Conservation (phyloP, 2,113 vertebrate genomes). For the Pampusana beccarii region DNA sequence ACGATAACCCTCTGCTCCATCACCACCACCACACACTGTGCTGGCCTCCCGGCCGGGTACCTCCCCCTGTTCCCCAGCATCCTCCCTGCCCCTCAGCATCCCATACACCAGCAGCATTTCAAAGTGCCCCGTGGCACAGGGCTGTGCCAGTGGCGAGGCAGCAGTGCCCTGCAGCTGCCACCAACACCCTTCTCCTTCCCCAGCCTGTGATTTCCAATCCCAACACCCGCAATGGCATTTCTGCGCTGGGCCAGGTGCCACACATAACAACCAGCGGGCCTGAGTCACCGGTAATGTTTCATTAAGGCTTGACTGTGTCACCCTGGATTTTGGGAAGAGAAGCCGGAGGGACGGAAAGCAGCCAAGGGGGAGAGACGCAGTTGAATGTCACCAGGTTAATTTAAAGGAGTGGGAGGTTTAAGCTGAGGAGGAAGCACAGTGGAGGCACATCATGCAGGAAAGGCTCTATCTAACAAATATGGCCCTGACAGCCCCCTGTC, state of each 20-base stretch:
- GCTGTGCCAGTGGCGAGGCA: neutral
- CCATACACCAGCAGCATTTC: neutral
- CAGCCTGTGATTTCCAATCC: neutral
- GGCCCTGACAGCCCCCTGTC: fast-evolving
- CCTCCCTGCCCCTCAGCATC: neutral
- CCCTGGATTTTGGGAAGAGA: neutral
- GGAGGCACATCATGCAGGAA: neutral
- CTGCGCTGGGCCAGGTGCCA: neutral
- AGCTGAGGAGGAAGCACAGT: neutral
- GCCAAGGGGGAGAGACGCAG: neutral
- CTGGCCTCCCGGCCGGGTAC: fast-evolving
- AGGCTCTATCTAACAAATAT: neutral
- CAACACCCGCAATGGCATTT: neutral
- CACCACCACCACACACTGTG: neutral
- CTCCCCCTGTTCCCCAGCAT: neutral
- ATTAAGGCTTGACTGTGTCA: neutral
- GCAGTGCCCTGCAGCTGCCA: neutral
- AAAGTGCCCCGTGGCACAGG: fast-evolving
- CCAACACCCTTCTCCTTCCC: neutral
- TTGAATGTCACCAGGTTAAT: neutral
- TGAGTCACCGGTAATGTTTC: neutral
- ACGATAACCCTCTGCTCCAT: neutral
- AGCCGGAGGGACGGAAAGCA: neutral
- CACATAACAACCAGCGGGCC: neutral
- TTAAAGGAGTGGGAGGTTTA: neutral